Percentiles rank a stretch among this genome's conserved stretches.
Conservation (phyloP, 37 sponge, comb jelly and placozoan species). For the Cladorhizidae sp. region DNA sequence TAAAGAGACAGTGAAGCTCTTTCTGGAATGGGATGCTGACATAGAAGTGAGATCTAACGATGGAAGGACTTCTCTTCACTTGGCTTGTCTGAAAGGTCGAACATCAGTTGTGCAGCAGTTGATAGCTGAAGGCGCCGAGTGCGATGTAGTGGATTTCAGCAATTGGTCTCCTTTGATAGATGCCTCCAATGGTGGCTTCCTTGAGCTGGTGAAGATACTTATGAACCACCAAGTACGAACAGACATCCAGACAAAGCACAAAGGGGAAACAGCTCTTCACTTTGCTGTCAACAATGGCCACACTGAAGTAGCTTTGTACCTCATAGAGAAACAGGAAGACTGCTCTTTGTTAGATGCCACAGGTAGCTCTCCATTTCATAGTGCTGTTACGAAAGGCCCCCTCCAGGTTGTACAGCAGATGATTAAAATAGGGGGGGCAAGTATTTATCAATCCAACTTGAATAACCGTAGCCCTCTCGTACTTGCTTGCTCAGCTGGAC, state of each 20-base stretch:
- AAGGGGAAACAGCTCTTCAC: slow-evolving; percentile 73
- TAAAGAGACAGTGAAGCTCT: slow-evolving; percentile 40
- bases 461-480: slow-evolving; percentile 41
- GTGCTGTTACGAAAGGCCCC: slow-evolving; percentile 60
- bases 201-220: slow-evolving; percentile 78
- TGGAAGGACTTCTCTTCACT: slow-evolving; percentile 63
- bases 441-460: slow-evolving; percentile 45
- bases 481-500: slow-evolving; percentile 62
- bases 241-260: slow-evolving; percentile 50
- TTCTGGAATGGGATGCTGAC: slow-evolving; percentile 52
- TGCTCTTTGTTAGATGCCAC: slow-evolving; percentile 24
- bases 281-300: slow-evolving; percentile 60
- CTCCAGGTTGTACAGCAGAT: slow-evolving; percentile 54
- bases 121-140: slow-evolving; percentile 48
- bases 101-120: slow-evolving; percentile 64
- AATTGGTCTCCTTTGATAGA: slow-evolving; percentile 82
- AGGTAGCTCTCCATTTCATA: slow-evolving; percentile 67
- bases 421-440: slow-evolving; percentile 23
- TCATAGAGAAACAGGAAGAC: slow-evolving; percentile 48
- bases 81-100: slow-evolving; percentile 71
- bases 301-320: slow-evolving; percentile 51
- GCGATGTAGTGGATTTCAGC: slow-evolving; percentile 64
- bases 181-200: slow-evolving; percentile 67
- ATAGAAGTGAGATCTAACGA: slow-evolving; percentile 67
- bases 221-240: slow-evolving; percentile 68